Base-by-base conservation (phyloP, 1,140 invertebrate species). In the Heliconius hewitsoni region DNA sequence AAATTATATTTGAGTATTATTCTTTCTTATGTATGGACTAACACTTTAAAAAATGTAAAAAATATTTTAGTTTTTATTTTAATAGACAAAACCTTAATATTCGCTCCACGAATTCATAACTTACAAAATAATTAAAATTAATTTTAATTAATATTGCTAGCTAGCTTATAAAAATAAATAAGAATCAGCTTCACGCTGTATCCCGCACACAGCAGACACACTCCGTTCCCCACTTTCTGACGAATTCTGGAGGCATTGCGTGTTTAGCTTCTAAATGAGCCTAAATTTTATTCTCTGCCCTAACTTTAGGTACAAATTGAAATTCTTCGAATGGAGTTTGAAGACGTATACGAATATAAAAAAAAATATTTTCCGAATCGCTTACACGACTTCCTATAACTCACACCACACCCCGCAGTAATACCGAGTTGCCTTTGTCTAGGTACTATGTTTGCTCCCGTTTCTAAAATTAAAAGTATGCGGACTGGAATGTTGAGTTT, bases 381-480 rank as follows among this genome's bases (percentile, higher is more conserved):
- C 60, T 71, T 3, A 19, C 76, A 81, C 81, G 71, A 3, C 8
- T 39, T 60, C 80, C 74, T 81, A 19, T 86, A 16, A 71, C 81
- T 84, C 82, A 73, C 0, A 52, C 78, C 76, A 78, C 46, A 11
- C 30, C 72, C 77, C 78, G 73, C 82, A 81, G 80, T 79, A 74
- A 82, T 87, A 85, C 84, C 82, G 83, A 74, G 84, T 81, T 83
- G 85, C 88, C 89, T 92, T 93, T 93, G 90, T 92, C 89, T 90
- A 90, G 87, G 84, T 83, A 88, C 89, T 84, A 89, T 90, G 90
- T 91, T 92, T 91, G 91, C 86, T 90, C 92, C 84, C 90, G 89
- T 93, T 93, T 92, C 90, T 92, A 92, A 93, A 93, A 93, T 93
- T 93, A 93, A 93, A 93, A 93, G 89, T 92, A 92, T 91, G 90